Evolutionary conservation across 2,797 vertebrate species (phyloP).

Genomic region (Lacerta bilineata): DNA sequence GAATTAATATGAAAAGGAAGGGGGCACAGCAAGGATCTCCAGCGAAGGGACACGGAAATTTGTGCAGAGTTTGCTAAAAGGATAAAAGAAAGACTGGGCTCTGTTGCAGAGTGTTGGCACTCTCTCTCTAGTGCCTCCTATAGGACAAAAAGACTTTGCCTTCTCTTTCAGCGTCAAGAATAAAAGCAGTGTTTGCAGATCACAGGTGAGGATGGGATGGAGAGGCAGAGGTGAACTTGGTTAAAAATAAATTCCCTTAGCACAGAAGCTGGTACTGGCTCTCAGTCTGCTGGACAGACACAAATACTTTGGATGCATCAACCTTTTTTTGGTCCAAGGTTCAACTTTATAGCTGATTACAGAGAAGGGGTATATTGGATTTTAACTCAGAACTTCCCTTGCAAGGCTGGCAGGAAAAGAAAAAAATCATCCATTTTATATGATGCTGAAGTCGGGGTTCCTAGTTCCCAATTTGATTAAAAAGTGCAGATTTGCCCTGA

Average conservation of each 20-base stretch:
- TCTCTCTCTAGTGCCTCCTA: not conserved
- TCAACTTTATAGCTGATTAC: constrained; percentile 30
- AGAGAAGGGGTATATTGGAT: constrained; percentile 5
- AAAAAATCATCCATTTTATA: not conserved
- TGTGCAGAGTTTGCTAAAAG: constrained; percentile 46
- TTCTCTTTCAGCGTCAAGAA: not conserved
- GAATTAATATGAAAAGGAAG: constrained; percentile 23
- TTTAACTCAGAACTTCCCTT: not conserved
- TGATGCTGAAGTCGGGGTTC: not conserved
- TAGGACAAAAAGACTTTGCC: not conserved
- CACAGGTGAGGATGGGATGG: not conserved
- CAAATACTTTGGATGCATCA: constrained; percentile 29
- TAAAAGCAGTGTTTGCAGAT: not conserved
- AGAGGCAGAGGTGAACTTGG: constrained; percentile 26
- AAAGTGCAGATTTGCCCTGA: not conserved
- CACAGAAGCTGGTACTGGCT: constrained; percentile 21
- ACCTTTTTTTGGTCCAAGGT: constrained; percentile 5
- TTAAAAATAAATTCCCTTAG: constrained; percentile 43
- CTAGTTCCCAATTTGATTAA: not conserved
- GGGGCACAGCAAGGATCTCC: not conserved
- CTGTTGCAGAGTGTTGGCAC: not conserved
- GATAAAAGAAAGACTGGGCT: not conserved
- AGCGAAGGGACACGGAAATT: not conserved
- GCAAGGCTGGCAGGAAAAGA: not conserved
- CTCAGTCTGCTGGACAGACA: not conserved